A percentile compares a stretch with the other conserved stretches of the same genome.
phyloP scores from a whole-genome alignment of 2,888 invertebrate genomes.

The Seira ritae region DNA sequence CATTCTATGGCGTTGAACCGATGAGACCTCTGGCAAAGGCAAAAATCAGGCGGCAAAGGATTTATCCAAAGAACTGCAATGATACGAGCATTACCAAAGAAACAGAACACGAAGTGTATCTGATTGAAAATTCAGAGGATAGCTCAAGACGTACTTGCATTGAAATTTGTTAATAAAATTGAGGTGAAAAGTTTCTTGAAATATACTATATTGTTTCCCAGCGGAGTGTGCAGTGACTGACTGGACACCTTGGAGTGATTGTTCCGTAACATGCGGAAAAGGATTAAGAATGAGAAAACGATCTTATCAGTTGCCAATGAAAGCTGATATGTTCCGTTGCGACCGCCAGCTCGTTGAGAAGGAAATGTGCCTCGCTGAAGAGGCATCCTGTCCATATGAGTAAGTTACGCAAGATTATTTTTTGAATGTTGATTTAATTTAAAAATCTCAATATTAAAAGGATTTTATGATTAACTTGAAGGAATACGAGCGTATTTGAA shows the following conservation, averaged over 20 bases:
- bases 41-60: slow-evolving; percentile 80
- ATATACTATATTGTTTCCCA: slow-evolving; percentile 75
- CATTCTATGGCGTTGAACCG: slow-evolving; percentile 89
- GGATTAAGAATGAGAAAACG: slow-evolving; percentile 88
- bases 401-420: slow-evolving; percentile 16
- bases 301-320: slow-evolving; percentile 82
- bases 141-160: slow-evolving; percentile 79
- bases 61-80: slow-evolving; percentile 86
- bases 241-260: slow-evolving; percentile 87
- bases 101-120: slow-evolving; percentile 72
- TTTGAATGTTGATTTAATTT: not conserved
- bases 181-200: not conserved
- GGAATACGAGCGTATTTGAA: slow-evolving; percentile 72
- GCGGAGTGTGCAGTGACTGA: slow-evolving; percentile 88
- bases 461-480: no score
- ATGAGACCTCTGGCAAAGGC: slow-evolving; percentile 92
- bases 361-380: slow-evolving; percentile 91
- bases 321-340: slow-evolving; percentile 84
- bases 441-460: no score
- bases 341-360: slow-evolving; percentile 84
- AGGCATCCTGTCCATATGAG: slow-evolving; percentile 80
- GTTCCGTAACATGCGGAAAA: slow-evolving; percentile 91
- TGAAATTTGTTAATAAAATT: not conserved
- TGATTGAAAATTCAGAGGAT: slow-evolving; percentile 83
- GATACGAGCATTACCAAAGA: slow-evolving; percentile 73